Evolutionary conservation across 2,113 vertebrate species (phyloP).

Genomic region (Arizona elegans): DNA sequence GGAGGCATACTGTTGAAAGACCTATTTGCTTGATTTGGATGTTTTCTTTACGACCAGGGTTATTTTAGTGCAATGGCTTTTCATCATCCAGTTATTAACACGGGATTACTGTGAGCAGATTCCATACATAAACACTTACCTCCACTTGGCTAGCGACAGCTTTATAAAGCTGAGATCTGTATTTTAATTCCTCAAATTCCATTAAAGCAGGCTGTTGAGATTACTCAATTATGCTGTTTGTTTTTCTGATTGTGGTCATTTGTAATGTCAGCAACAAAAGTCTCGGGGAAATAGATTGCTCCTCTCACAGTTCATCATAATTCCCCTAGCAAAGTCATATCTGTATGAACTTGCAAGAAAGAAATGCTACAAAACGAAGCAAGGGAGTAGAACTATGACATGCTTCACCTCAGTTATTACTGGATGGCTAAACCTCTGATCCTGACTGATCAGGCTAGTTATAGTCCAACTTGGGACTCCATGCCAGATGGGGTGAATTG

Average conservation of each 20-base stretch:
- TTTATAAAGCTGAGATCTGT: constrained; percentile 43
- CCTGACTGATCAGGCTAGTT: background rate
- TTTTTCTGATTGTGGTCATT: constrained; percentile 60
- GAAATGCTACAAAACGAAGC: background rate
- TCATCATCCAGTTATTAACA: constrained; percentile 55
- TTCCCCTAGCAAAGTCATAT: background rate
- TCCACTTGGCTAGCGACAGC: constrained; percentile 51
- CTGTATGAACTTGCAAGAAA: background rate
- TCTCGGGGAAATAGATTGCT: background rate
- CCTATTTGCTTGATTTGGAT: background rate
- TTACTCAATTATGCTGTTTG: constrained; percentile 58
- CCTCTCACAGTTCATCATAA: background rate
- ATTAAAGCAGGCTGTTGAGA: constrained; percentile 51
- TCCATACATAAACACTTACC: constrained; percentile 46
- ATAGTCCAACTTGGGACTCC: background rate
- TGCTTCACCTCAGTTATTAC: background rate
- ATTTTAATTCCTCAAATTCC: constrained; percentile 64
- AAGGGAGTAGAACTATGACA: background rate
- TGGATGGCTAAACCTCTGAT: background rate
- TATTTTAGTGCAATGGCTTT: constrained; percentile 48
- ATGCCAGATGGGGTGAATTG: background rate
- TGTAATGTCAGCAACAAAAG: constrained; percentile 11
- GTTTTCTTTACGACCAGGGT: constrained; percentile 52
- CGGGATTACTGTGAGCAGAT: constrained; percentile 58
- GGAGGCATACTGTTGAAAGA: constrained; percentile 45